Conservation (phyloP, 2,888 invertebrate species). For the Phytoseiulus persimilis region DNA sequence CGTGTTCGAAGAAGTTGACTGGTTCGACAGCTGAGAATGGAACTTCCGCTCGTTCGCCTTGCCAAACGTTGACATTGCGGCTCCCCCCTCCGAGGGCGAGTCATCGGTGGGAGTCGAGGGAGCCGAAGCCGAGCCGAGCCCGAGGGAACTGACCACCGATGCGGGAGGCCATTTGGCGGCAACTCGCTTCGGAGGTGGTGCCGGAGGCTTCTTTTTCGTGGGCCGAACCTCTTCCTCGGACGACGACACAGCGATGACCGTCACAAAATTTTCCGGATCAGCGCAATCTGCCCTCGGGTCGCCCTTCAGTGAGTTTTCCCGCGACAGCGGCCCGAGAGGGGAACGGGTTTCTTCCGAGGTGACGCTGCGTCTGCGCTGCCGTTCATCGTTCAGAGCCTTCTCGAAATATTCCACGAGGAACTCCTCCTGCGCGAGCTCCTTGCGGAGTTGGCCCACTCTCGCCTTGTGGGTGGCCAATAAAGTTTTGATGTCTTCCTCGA, state of each 20-base stretch:
- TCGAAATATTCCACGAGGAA: constrained; percentile 83
- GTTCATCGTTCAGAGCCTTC: constrained; percentile 66
- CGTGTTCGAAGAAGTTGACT: constrained; percentile 25
- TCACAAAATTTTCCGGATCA: constrained; percentile 28
- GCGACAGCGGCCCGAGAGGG: not conserved
- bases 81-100: not conserved
- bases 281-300: constrained; percentile 1
- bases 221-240: not conserved
- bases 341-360: constrained; percentile 25
- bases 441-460: constrained; percentile 68
- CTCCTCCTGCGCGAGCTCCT: constrained; percentile 79
- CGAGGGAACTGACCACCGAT: constrained; percentile 25
- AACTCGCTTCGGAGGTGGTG: constrained; percentile 36
- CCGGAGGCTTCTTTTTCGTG: constrained; percentile 26
- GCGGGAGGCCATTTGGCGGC: constrained; percentile 30
- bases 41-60: constrained; percentile 14
- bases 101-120: constrained; percentile 24
- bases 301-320: constrained; percentile 22
- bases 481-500: constrained; percentile 77
- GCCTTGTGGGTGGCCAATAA: constrained; percentile 80
- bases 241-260: constrained; percentile 26
- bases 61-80: constrained; percentile 27
- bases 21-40: constrained; percentile 23
- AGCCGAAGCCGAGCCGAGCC: not conserved
- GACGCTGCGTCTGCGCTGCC: constrained; percentile 19